Base-by-base conservation (phyloP, 1,140 invertebrate genomes). In the Ylistrum balloti region DNA sequence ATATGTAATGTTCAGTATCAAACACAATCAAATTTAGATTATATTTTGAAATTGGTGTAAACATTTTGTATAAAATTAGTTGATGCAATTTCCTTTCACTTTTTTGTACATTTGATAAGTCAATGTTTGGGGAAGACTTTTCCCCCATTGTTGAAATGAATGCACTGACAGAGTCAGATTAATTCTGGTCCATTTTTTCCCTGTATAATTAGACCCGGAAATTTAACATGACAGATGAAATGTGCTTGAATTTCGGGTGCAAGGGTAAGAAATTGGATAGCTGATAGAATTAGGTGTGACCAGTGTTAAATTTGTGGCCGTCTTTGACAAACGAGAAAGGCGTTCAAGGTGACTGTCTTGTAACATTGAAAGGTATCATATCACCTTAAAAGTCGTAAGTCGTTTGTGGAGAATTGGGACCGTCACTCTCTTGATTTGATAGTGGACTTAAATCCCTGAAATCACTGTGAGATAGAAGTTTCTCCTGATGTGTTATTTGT, bases 291-390 rank as follows among this genome's bases (percentile, higher is more conserved):
- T 22, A 28, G 56, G 56, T 74, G n/a, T 74, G 56, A 28, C 22
- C 3, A 7, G 56, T 28, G 56, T 5, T 74, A 28, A 9, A 74
- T 7, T n/a, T 74, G 56, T 74, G 56, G 56, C 11, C 17, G 56
- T 1, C 56, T 74, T 74, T 74, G 22, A 74, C 56, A 74, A 28
- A 74, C 56, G 56, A 74, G 56, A 74, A 74, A 74, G 56, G 28
- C 56, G n/a, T 28, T 74, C 56, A 74, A 74, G 56, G 56, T 74
- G 56, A 74, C 56, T 74, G 41, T 45, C 41, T 45, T 45, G 56
- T 74, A 74, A 74, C 56, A 74, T 74, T 74, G 56, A 74, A n/a
- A 28, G n/a, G 56, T n/a, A 74, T 74, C 56, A 74, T 28, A 74
- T 74, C 56, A 74, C 56, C 22, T n/a, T 1, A 48, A 48, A 10